Percentiles rank a stretch among this genome's conserved stretches.
These are phyloP conservation scores for Marasmarcha lunaedactyla DNA, from an alignment of 2,888 invertebrate species.

Conservation along the genomic window DNA sequence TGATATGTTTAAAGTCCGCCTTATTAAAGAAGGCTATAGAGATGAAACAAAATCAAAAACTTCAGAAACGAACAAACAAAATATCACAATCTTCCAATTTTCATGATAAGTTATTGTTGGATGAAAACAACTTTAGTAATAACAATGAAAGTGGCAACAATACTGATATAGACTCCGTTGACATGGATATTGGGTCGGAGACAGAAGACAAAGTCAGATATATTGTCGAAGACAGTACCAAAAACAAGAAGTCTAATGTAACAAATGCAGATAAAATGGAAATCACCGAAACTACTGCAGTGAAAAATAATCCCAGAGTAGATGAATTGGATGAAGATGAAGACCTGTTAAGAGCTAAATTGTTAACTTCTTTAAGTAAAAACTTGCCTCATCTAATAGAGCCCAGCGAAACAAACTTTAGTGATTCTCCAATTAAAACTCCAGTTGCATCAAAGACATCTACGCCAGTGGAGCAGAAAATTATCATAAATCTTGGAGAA, in stretches of 20 bases:
- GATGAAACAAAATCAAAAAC: constrained; percentile 59
- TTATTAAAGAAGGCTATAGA: constrained; percentile 74
- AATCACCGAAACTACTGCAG: constrained; percentile 10
- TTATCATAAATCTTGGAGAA: constrained; percentile 52
- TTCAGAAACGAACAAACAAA: constrained; percentile 27
- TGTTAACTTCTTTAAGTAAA: constrained; percentile 71
- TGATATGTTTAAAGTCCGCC: constrained; percentile 78
- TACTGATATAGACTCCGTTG: constrained; percentile 62
- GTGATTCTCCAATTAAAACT: not conserved
- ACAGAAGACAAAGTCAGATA: constrained; percentile 45
- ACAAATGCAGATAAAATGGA: not conserved
- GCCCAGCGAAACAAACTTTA: constrained; percentile 24
- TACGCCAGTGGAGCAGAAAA: constrained; percentile 39
- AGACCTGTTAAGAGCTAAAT: constrained; percentile 69
- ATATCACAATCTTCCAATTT: constrained; percentile 40
- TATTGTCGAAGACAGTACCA: constrained; percentile 16
- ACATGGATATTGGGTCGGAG: constrained; percentile 65
- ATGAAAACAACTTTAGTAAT: constrained; percentile 21
- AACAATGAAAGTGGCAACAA: constrained; percentile 39
- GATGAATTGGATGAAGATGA: constrained; percentile 71
- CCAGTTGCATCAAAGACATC: too few species aligned
- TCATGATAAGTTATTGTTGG: constrained; percentile 32
- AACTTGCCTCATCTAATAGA: constrained; percentile 57
- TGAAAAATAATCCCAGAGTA: too few species aligned
- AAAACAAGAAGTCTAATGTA: constrained; percentile 9